Evolutionary conservation across 2,888 invertebrate species (phyloP).

Genomic region (Hydropsyche betteni): DNA sequence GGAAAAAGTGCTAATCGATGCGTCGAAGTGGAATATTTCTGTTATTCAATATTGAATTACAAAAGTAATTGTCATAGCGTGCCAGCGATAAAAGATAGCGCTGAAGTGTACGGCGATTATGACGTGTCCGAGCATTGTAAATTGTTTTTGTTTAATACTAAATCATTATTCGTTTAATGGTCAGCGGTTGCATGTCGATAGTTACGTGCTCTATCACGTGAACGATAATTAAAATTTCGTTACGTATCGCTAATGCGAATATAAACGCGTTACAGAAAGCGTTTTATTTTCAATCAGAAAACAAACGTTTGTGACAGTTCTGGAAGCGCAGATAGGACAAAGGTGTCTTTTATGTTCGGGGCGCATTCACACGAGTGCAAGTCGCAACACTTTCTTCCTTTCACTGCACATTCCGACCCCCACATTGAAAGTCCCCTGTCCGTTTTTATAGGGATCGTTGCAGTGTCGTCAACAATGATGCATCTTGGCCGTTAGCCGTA

Average conservation of each 20-base stretch:
- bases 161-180: too few species aligned
- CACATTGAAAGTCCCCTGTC: slow-evolving; percentile 32
- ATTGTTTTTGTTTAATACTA: too few species aligned
- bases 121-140: not conserved
- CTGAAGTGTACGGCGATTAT: not conserved
- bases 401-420: slow-evolving; percentile 33
- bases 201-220: too few species aligned
- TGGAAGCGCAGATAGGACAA: slow-evolving; percentile 5
- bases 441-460: slow-evolving; percentile 17
- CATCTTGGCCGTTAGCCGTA: slow-evolving; percentile 32
- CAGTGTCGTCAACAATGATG: slow-evolving; percentile 27
- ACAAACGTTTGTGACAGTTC: not conserved
- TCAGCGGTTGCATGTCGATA: too few species aligned
- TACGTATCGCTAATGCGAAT: too few species aligned
- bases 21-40: too few species aligned
- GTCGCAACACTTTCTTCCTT: slow-evolving; percentile 45
- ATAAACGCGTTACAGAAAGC: too few species aligned
- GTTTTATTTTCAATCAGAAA: too few species aligned
- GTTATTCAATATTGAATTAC: not conserved
- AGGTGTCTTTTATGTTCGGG: slow-evolving; percentile 28
- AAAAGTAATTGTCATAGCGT: slow-evolving; percentile 20
- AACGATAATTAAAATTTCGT: too few species aligned
- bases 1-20: too few species aligned
- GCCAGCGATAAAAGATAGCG: not conserved
- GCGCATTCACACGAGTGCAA: slow-evolving; percentile 35